Evolutionary conservation across 2,888 invertebrate species (phyloP).

Genomic region (Rhogogaster chlorosoma): DNA sequence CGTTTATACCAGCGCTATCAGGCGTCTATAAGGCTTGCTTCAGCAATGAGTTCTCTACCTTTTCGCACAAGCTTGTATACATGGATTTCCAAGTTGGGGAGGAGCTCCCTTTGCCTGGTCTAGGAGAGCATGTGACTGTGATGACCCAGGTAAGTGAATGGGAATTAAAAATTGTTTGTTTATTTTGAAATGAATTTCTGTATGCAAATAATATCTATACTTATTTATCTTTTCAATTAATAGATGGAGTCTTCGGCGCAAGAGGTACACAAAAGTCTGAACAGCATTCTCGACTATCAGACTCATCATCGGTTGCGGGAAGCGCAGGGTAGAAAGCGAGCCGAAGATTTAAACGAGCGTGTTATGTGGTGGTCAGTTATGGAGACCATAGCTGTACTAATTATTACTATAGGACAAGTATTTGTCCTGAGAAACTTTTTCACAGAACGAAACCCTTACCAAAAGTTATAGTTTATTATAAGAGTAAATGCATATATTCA

Average conservation of each 20-base stretch:
- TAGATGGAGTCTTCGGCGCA: slow-evolving; percentile 96
- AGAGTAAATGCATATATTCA: neutral
- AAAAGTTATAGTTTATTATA: slow-evolving; percentile 46
- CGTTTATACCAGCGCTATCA: slow-evolving; percentile 86
- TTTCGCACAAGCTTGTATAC: slow-evolving; percentile 98
- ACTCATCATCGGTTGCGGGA: slow-evolving; percentile 98
- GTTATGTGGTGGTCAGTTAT: slow-evolving; percentile 96
- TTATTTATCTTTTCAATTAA: slow-evolving; percentile 65
- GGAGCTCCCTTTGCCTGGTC: slow-evolving; percentile 90
- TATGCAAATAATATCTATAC: neutral
- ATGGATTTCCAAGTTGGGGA: slow-evolving; percentile 99
- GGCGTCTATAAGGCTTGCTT: slow-evolving; percentile 96
- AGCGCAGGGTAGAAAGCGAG: slow-evolving; percentile 95
- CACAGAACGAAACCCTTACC: slow-evolving; percentile 77
- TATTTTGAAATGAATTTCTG: neutral
- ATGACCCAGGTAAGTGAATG: slow-evolving; percentile 89
- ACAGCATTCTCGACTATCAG: slow-evolving; percentile 95
- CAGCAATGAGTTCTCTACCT: slow-evolving; percentile 99
- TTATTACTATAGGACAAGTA: slow-evolving; percentile 95
- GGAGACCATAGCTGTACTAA: slow-evolving; percentile 91
- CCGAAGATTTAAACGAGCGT: slow-evolving; percentile 97
- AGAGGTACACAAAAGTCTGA: slow-evolving; percentile 93
- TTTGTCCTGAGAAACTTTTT: slow-evolving; percentile 95
- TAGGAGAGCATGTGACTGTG: slow-evolving; percentile 94
- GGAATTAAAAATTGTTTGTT: neutral